A percentile compares a stretch with the other conserved stretches of the same genome.
Conservation (phyloP, 2,888 invertebrate species). For the Trissoscelio sp. region DNA sequence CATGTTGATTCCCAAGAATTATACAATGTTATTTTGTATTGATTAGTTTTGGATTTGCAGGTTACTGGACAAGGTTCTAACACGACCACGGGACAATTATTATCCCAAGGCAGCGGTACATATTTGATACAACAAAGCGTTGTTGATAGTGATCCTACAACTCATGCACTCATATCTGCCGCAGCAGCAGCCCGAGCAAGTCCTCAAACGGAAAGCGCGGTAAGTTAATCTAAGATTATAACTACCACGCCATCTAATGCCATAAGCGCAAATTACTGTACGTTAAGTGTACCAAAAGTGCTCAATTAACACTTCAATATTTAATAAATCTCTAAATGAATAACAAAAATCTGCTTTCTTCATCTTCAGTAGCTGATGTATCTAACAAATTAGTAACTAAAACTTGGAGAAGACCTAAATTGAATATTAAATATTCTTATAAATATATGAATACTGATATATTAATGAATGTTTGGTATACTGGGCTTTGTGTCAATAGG, state of each 20-base stretch:
- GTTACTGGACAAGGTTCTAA: conserved; percentile 81
- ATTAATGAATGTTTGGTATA: conserved; percentile 68
- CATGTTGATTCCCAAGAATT: too few species aligned
- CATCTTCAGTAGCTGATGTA: conserved; percentile 1
- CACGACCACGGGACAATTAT: conserved; percentile 81
- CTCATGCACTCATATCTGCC: conserved; percentile 84
- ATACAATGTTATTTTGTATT: not conserved
- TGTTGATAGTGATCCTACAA: conserved; percentile 87
- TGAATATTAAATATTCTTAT: too few species aligned
- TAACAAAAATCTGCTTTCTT: too few species aligned
- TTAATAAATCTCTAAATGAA: too few species aligned
- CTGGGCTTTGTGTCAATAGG: conserved; percentile 80
- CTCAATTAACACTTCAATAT: not conserved
- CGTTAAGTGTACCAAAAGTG: too few species aligned
- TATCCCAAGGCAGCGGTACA: conserved; percentile 83
- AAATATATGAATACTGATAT: conserved; percentile 20
- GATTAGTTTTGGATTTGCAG: too few species aligned
- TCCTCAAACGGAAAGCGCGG: conserved; percentile 88
- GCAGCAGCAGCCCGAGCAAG: conserved; percentile 86
- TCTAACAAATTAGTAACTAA: too few species aligned
- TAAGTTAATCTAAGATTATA: conserved; percentile 82
- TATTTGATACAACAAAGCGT: conserved; percentile 89
- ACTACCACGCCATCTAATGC: too few species aligned
- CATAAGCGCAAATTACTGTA: too few species aligned
- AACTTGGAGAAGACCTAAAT: too few species aligned